Evolutionary conservation across 2,797 vertebrate species (phyloP).

Genomic region (Dipus sagitta): DNA sequence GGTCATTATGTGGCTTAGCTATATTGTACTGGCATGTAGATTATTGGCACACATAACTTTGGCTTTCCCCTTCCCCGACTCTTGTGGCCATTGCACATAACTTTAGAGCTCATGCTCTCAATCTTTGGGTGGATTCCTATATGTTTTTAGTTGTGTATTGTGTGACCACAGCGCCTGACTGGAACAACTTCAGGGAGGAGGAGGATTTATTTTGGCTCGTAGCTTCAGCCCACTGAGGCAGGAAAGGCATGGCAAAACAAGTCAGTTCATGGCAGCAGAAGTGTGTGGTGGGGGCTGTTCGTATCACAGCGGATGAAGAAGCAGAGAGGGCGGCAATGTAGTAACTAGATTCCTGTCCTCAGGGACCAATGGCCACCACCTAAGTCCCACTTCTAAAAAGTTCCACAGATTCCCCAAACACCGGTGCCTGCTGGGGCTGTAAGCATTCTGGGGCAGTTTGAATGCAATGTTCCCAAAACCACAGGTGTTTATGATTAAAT

Average conservation of each 20-base stretch:
- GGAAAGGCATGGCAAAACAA: background rate
- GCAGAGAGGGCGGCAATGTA: background rate
- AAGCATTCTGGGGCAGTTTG: too few species aligned
- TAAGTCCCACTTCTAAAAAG: background rate
- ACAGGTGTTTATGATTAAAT: too few species aligned
- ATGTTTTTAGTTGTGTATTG: background rate
- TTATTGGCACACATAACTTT: background rate
- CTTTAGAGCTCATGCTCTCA: background rate
- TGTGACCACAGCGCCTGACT: background rate
- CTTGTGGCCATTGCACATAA: background rate
- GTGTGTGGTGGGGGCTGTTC: background rate
- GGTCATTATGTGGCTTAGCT: background rate
- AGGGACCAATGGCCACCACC: background rate
- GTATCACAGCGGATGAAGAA: background rate
- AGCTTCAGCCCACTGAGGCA: background rate
- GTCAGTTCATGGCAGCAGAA: background rate
- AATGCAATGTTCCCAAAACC: too few species aligned
- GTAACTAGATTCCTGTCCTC: background rate
- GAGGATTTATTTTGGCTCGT: fast-evolving
- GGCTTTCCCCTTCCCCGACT: background rate
- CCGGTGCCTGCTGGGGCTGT: background rate
- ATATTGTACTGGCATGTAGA: background rate
- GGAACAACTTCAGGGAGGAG: background rate
- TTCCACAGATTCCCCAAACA: background rate
- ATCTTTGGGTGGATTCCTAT: fast-evolving